Evolutionary conservation across 2,888 invertebrate species (phyloP).

Genomic region (Amphipyra tragopoginis): DNA sequence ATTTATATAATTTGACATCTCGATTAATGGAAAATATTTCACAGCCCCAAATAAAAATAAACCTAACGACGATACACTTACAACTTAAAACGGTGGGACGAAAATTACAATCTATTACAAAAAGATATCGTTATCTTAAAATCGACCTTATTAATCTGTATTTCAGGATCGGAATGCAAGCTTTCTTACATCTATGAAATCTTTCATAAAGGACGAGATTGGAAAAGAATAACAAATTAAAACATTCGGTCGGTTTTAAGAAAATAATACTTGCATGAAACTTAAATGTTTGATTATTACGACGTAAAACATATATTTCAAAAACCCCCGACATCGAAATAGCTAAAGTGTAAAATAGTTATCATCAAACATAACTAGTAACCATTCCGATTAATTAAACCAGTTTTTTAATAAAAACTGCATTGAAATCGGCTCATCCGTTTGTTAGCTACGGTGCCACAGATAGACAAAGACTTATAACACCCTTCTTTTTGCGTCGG

Average conservation of each 20-base stretch:
- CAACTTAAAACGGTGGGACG: conserved; percentile 30
- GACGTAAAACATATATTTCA: no score
- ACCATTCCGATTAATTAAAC: no score
- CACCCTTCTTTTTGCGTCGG: no score
- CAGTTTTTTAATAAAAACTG: no score
- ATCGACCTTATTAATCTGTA: conserved; percentile 7
- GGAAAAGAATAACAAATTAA: not conserved
- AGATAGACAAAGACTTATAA: no score
- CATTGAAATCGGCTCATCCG: no score
- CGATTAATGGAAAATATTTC: conserved; percentile 61
- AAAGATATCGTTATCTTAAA: conserved; percentile 27
- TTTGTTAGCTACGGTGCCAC: no score
- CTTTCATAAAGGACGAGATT: not conserved
- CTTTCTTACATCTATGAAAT: conserved; percentile 5
- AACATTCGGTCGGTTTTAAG: conserved; percentile 33
- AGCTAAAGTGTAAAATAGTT: no score
- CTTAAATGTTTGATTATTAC: conserved; percentile 11
- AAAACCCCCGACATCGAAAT: not conserved
- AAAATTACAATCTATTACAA: conserved; percentile 11
- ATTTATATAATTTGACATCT: conserved; percentile 63
- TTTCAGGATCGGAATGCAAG: conserved; percentile 8
- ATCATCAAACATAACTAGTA: no score
- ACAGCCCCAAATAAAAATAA: conserved; percentile 65
- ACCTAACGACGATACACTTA: conserved; percentile 38
- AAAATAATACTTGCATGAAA: conserved; percentile 19